These are phyloP conservation scores for Enteromius mattozi DNA, from an alignment of 2,797 vertebrate species.

Conservation along the genomic window DNA sequence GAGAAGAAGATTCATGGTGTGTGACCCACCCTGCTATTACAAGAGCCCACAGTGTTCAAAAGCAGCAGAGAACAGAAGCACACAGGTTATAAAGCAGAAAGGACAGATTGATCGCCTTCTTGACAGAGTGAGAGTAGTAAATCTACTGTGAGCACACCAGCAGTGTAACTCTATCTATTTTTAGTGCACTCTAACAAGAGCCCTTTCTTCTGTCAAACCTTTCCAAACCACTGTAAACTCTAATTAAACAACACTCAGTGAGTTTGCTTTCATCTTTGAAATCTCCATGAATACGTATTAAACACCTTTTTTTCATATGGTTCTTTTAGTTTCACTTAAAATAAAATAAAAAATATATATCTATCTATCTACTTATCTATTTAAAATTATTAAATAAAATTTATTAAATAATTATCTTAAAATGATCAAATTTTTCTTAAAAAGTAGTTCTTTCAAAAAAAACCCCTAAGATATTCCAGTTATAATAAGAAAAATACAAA, in stretches of 20 bases:
- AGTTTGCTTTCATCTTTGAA: slow-evolving; percentile 40
- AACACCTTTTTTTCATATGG: too few relatives aligned
- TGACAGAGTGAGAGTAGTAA: slow-evolving; percentile 47
- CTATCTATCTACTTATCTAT: too few relatives aligned
- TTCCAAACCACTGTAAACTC: slow-evolving; percentile 22
- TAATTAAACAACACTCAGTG: slow-evolving; percentile 63
- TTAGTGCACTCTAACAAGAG: slow-evolving; percentile 48
- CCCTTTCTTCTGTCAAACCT: slow-evolving; percentile 39
- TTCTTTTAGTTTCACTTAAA: too few relatives aligned
- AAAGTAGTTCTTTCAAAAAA: neutral
- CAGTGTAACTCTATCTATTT: slow-evolving; percentile 42
- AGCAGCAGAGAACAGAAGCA: slow-evolving; percentile 18
- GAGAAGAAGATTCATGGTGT: neutral
- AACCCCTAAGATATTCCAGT: neutral
- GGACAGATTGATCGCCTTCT: slow-evolving; percentile 41
- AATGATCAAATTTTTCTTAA: neutral
- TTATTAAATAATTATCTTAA: too few relatives aligned
- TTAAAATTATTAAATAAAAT: too few relatives aligned
- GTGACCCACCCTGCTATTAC: neutral
- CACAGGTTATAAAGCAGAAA: slow-evolving; percentile 40
- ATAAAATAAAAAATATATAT: too few relatives aligned
- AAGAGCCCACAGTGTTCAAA: neutral
- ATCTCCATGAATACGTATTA: slow-evolving; percentile 19
- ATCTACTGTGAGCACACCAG: slow-evolving; percentile 47
- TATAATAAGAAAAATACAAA: neutral